Evolutionary conservation across 64 coral and sea anemone genomes (phyloP).

Genomic region (Montipora foliosa): DNA sequence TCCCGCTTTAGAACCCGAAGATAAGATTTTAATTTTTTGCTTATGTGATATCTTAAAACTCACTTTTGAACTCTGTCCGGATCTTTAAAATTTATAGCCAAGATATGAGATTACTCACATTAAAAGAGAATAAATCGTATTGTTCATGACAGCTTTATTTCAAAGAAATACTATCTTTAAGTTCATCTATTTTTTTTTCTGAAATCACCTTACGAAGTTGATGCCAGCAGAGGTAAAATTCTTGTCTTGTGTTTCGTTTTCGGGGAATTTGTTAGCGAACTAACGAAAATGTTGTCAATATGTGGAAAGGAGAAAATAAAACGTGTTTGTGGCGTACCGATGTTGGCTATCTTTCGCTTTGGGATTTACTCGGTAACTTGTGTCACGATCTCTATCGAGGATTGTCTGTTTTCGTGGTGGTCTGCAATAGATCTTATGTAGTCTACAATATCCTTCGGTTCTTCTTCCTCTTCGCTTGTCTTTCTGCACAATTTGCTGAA

Average conservation of each 20-base stretch:
- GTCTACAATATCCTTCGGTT: slow-evolving; percentile 90
- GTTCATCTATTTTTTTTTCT: background rate
- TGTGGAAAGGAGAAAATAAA: background rate
- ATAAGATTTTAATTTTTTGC: slow-evolving; percentile 25
- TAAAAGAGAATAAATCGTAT: background rate
- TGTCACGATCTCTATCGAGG: slow-evolving; percentile 13
- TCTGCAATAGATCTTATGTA: slow-evolving; percentile 84
- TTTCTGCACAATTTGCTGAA: slow-evolving; percentile 18
- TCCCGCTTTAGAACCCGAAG: background rate
- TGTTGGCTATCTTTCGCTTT: background rate
- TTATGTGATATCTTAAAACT: background rate
- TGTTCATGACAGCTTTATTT: background rate
- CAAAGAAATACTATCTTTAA: background rate
- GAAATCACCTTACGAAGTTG: background rate
- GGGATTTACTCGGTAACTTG: background rate
- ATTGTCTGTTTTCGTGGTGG: slow-evolving; percentile 17
- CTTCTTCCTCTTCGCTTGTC: slow-evolving; percentile 69
- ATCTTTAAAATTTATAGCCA: background rate
- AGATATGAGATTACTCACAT: background rate
- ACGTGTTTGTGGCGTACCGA: background rate
- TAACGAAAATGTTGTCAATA: background rate
- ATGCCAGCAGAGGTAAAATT: background rate
- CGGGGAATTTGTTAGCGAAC: no score
- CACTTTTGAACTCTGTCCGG: background rate
- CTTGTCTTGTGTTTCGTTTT: background rate